Conservation (phyloP, 2,113 vertebrate genomes). For the Macroglossus sobrinus region DNA sequence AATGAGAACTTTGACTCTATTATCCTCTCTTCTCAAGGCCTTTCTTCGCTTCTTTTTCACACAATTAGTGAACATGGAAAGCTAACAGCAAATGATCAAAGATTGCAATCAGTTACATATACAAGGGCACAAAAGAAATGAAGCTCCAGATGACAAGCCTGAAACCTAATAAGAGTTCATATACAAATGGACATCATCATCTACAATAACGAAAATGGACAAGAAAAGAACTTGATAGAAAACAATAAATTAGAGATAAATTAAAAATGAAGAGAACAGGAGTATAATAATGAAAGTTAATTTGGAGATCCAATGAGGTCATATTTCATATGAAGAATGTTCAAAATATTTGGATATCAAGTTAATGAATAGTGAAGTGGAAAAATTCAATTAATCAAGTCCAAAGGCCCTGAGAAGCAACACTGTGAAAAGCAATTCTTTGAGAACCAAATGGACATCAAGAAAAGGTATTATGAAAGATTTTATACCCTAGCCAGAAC, state of each 20-base stretch:
- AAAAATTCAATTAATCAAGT: conserved; percentile 71
- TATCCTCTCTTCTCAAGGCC: conserved; percentile 24
- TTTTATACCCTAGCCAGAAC: not conserved
- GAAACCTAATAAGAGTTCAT: conserved; percentile 34
- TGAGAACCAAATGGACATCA: conserved; percentile 38
- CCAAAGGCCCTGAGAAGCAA: conserved; percentile 25
- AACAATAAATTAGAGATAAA: conserved; percentile 69
- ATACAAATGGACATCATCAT: conserved; percentile 42
- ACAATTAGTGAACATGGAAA: conserved; percentile 56
- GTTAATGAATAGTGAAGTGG: conserved; percentile 71
- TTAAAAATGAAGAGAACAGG: conserved; percentile 70
- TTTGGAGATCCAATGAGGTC: conserved; percentile 50
- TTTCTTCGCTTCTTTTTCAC: conserved; percentile 46
- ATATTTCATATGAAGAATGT: conserved; percentile 63
- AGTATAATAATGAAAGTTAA: conserved; percentile 69
- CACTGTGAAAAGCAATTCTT: not conserved
- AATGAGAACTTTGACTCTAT: conserved; percentile 58
- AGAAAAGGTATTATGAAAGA: conserved; percentile 45
- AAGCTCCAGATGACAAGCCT: not conserved
- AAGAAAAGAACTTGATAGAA: conserved; percentile 49
- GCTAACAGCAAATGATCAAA: conserved; percentile 48
- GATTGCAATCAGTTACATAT: not conserved
- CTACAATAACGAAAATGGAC: conserved; percentile 40
- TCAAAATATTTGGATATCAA: conserved; percentile 76
- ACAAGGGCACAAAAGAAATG: conserved; percentile 13